A percentile compares a stretch with the other conserved stretches of the same genome.
phyloP scores from a whole-genome alignment of 2,888 invertebrate species.

The Germaria angustata region DNA sequence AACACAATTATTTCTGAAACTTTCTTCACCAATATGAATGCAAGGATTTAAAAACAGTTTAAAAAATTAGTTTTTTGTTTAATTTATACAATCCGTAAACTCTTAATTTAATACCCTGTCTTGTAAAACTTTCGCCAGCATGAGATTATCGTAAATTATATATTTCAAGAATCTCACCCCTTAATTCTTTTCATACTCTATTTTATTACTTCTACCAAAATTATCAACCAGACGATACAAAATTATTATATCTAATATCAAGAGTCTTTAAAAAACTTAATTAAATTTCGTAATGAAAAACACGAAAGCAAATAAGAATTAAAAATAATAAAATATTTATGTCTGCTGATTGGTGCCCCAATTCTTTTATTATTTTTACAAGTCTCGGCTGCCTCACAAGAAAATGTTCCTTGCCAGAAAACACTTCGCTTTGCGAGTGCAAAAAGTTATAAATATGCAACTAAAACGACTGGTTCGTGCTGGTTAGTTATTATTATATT shows the following conservation, averaged over 20 bases:
- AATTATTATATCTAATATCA: not conserved
- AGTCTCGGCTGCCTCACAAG: too few relatives aligned
- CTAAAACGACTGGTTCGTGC: not conserved
- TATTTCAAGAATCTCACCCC: too few relatives aligned
- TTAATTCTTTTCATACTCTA: constrained; percentile 30
- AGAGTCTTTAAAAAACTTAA: not conserved
- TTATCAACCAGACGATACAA: not conserved
- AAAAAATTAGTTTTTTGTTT: too few relatives aligned
- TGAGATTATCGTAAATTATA: constrained; percentile 30
- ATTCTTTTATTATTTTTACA: constrained; percentile 20
- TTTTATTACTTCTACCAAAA: not conserved
- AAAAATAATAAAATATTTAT: constrained; percentile 6
- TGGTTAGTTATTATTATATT: constrained; percentile 20
- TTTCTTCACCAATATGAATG: too few relatives aligned
- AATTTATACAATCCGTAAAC: not conserved
- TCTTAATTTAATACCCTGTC: too few relatives aligned
- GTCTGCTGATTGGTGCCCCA: constrained; percentile 17
- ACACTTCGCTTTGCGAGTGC: not conserved
- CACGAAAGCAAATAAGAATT: not conserved
- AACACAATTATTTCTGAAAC: too few relatives aligned
- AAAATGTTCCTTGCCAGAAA: too few relatives aligned
- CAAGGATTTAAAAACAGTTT: too few relatives aligned
- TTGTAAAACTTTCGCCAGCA: not conserved
- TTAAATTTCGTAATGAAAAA: not conserved
- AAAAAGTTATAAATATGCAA: not conserved